Evolutionary conservation across 1,140 invertebrate species (phyloP).

Genomic region (Meloidogyne floridensis): DNA sequence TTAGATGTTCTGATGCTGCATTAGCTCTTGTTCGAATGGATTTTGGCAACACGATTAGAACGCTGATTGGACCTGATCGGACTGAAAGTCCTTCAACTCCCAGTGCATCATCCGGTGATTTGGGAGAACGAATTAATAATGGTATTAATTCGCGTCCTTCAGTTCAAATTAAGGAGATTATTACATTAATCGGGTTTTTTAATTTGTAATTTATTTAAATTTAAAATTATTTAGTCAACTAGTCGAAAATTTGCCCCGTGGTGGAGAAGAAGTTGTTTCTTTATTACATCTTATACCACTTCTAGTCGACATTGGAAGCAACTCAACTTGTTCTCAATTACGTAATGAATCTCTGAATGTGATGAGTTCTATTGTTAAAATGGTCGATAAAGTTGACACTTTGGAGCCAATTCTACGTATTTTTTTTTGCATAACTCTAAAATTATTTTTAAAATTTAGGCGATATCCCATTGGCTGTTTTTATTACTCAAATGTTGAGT

Average conservation of each 20-base stretch:
- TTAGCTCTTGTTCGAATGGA: constrained; percentile 57
- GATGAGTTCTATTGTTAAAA: constrained; percentile 47
- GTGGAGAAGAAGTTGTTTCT: constrained; percentile 16
- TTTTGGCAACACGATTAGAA: constrained; percentile 52
- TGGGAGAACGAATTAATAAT: neutral
- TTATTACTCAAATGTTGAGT: constrained; percentile 49
- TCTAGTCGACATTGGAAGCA: constrained; percentile 58
- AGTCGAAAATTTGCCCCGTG: constrained; percentile 52
- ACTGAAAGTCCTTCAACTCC: neutral
- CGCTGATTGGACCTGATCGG: constrained; percentile 56
- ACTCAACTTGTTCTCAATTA: constrained; percentile 45
- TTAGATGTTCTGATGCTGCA: constrained; percentile 54
- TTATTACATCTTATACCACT: constrained; percentile 53
- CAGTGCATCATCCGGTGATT: neutral
- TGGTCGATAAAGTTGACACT: constrained; percentile 48
- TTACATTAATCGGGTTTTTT: constrained; percentile 52
- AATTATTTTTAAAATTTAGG: constrained; percentile 22
- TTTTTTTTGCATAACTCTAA: constrained; percentile 16
- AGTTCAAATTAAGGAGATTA: constrained; percentile 59
- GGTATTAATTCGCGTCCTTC: constrained; percentile 50
- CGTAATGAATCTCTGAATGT: constrained; percentile 53
- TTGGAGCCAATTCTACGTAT: constrained; percentile 32
- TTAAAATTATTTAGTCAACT: constrained; percentile 51
- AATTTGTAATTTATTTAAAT: neutral
- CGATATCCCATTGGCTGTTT: constrained; percentile 49